Conservation (phyloP, 2,888 invertebrate genomes). For the Cacoxenus indagator region DNA sequence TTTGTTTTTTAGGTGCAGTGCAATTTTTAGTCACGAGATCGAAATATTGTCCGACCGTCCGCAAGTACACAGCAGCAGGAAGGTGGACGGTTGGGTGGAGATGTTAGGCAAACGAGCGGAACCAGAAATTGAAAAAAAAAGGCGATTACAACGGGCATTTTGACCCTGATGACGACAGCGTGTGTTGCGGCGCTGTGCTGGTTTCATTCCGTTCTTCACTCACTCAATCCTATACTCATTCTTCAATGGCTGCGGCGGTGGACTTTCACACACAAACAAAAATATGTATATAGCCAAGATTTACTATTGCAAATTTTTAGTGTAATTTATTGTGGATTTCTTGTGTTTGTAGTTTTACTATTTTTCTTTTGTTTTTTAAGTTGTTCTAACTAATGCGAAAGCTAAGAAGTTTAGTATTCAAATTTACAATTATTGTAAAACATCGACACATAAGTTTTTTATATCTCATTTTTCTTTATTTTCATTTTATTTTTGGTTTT, state of each 20-base stretch:
- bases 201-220: not conserved
- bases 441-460: conserved; percentile 5
- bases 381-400: not conserved
- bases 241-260: not conserved
- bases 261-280: not conserved
- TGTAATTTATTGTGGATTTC: not conserved
- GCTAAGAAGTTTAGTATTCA: not conserved
- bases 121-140: not conserved
- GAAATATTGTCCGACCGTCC: too few relatives aligned
- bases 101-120: not conserved
- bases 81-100: too few relatives aligned
- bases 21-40: conserved; percentile 50
- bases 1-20: conserved; percentile 29
- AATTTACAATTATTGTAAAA: conserved; percentile 4
- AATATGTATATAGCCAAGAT: not conserved
- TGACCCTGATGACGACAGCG: conserved; percentile 23
- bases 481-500: too few relatives aligned
- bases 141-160: not conserved
- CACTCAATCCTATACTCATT: not conserved
- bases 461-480: not conserved
- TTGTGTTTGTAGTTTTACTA: not conserved
- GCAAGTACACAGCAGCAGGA: too few relatives aligned
- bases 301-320: not conserved
- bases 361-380: not conserved
- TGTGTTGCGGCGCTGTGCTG: not conserved